These are phyloP conservation scores for Podabrus alpinus DNA, from an alignment of 2,888 invertebrate genomes.

Conservation along the genomic window DNA sequence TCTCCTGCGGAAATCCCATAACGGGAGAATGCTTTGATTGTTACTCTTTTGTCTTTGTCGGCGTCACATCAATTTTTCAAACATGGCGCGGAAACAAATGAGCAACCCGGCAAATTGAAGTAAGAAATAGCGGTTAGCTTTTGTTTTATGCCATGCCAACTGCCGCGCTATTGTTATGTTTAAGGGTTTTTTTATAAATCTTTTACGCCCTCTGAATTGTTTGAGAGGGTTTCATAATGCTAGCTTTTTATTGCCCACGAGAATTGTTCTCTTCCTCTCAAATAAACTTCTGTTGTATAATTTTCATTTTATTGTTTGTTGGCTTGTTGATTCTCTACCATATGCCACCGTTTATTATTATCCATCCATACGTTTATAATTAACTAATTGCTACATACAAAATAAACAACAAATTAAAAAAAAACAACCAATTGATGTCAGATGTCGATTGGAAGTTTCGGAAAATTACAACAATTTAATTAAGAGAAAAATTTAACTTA, in stretches of 20 bases:
- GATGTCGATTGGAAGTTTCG: not conserved
- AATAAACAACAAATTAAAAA: not conserved
- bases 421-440: not conserved
- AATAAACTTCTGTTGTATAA: constrained; percentile 27
- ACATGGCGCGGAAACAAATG: constrained; percentile 57
- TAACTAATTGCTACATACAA: not conserved
- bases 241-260: constrained; percentile 51
- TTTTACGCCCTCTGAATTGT: constrained; percentile 46
- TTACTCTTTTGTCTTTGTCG: constrained; percentile 56
- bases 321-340: constrained; percentile 9
- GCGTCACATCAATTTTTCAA: constrained; percentile 59
- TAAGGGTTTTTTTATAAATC: constrained; percentile 46
- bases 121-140: constrained; percentile 59
- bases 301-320: constrained; percentile 25
- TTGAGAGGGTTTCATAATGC: constrained; percentile 40
- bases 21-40: constrained; percentile 51
- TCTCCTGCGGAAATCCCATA: constrained; percentile 43
- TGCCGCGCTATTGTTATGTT: constrained; percentile 55
- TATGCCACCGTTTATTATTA: constrained; percentile 11
- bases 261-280: constrained; percentile 42
- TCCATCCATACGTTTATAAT: not conserved
- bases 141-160: constrained; percentile 57
- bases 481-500: not conserved
- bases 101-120: constrained; percentile 57
- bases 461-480: not conserved